phyloP scores from a whole-genome alignment of 2,113 vertebrate genomes.

The Nannospalax galili region DNA sequence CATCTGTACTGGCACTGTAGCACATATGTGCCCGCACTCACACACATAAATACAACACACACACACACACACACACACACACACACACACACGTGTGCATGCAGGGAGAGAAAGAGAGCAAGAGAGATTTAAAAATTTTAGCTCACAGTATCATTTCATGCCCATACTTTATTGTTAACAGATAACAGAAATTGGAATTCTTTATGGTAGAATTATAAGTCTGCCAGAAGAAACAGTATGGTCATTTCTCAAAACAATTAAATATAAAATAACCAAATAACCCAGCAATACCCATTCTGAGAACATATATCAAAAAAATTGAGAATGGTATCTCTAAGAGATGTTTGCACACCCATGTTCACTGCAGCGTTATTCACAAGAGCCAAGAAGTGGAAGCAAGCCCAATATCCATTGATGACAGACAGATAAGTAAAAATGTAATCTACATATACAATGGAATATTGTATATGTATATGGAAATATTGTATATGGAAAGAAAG shows the following conservation, averaged over 20 bases:
- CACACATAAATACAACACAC: not conserved
- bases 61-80: not conserved
- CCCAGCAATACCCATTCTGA: not conserved
- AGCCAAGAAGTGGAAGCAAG: not conserved
- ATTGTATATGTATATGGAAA: not conserved
- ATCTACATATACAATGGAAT: not conserved
- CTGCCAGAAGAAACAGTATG: not conserved
- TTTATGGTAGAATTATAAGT: not conserved
- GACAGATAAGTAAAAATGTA: not conserved
- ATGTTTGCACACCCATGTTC: not conserved
- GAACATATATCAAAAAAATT: not conserved
- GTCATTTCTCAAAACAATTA: not conserved
- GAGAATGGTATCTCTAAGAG: not conserved
- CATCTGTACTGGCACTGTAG: not conserved
- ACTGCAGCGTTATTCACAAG: not conserved
- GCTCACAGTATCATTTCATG: not conserved
- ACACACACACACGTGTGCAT: not conserved
- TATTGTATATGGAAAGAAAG: too few relatives aligned
- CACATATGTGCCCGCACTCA: not conserved
- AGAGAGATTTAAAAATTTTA: too few relatives aligned
- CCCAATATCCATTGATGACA: not conserved
- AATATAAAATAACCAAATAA: not conserved
- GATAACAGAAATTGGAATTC: not conserved
- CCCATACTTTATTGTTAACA: not conserved
- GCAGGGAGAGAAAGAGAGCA: too few relatives aligned